phyloP scores from a whole-genome alignment of 2,888 invertebrate species.

The Caenorhabditis virilis region DNA sequence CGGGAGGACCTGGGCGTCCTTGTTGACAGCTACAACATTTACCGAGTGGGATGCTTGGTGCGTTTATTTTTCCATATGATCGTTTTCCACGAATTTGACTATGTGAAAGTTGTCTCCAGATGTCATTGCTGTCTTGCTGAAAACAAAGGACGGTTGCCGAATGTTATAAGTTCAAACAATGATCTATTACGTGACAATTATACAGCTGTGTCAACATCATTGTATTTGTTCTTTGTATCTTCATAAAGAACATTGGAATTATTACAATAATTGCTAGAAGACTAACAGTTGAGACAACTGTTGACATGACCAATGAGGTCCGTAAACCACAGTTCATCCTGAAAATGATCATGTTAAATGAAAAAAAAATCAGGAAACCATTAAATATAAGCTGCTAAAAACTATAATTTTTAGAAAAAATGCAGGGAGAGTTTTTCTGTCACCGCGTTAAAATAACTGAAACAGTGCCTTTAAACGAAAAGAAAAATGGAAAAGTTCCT shows the following conservation, averaged over 20 bases:
- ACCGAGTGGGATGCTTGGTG: slow-evolving; percentile 13
- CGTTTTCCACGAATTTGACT: slow-evolving; percentile 33
- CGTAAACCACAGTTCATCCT: slow-evolving; percentile 1
- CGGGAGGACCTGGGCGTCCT: slow-evolving; percentile 48
- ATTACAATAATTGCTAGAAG: slow-evolving; percentile 38
- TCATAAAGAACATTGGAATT: slow-evolving; percentile 49
- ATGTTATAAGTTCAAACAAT: no score
- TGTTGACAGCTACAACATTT: slow-evolving; percentile 57
- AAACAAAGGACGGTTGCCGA: slow-evolving; percentile 12
- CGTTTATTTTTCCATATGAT: slow-evolving; percentile 23
- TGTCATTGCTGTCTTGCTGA: slow-evolving; percentile 38
- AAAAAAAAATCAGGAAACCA: neutral
- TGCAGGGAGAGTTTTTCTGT: no score
- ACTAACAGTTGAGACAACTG: slow-evolving; percentile 43
- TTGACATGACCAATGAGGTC: slow-evolving; percentile 31
- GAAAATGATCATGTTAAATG: neutral
- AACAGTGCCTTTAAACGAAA: no score
- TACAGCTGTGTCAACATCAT: slow-evolving; percentile 46
- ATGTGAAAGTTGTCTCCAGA: slow-evolving; percentile 47
- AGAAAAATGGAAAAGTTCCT: no score
- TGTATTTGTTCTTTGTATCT: slow-evolving; percentile 47
- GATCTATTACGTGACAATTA: slow-evolving; percentile 52
- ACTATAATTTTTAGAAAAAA: no score
- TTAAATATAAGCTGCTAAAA: neutral
- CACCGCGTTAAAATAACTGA: no score